Percentiles rank a stretch among this genome's conserved stretches.
Evolutionary conservation across 2,113 vertebrate species (phyloP).

Genomic region (Sarotherodon lohbergeri): DNA sequence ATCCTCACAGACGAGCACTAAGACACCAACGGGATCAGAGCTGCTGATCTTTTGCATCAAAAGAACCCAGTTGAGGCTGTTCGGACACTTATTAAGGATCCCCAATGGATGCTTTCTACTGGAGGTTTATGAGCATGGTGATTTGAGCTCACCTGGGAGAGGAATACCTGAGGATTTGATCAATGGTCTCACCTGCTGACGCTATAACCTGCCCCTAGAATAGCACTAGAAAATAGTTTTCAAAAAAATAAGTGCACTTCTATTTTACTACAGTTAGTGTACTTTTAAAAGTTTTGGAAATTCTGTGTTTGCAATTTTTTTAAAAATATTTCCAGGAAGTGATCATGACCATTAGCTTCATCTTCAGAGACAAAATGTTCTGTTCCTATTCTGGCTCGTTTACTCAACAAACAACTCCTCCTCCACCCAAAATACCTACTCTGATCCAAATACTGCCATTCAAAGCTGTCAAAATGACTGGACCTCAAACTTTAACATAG

Average conservation of each 20-base stretch:
- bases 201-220: not conserved
- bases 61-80: not conserved
- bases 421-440: not conserved
- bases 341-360: not conserved
- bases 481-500: not conserved
- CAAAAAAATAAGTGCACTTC: not conserved
- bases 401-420: not conserved
- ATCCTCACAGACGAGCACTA: not conserved
- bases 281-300: not conserved
- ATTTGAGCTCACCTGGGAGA: not conserved
- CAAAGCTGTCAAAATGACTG: not conserved
- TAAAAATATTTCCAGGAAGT: not conserved
- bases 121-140: not conserved
- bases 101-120: not conserved
- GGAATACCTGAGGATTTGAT: not conserved
- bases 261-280: not conserved
- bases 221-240: not conserved
- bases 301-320: not conserved
- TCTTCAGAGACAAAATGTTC: not conserved
- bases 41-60: not conserved
- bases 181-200: not conserved
- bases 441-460: not conserved
- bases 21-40: not conserved
- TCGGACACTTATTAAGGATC: not conserved
- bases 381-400: not conserved